Percentiles rank a stretch among this genome's conserved stretches.
Evolutionary conservation across 2,888 invertebrate genomes (phyloP).

Genomic region (Carcina quercana): DNA sequence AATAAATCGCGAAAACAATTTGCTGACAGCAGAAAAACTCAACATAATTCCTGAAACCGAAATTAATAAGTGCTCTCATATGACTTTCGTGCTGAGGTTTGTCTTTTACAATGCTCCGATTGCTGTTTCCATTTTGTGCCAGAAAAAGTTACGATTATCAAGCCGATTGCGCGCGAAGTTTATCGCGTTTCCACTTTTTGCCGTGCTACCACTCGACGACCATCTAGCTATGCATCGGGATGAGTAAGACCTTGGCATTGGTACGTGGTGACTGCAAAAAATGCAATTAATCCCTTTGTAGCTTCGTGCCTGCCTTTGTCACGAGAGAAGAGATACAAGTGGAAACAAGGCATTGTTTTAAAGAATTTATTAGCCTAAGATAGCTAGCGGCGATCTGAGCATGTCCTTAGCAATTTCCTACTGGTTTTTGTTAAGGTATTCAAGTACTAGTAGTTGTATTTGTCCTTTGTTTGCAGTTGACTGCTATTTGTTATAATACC

Average conservation of each 20-base stretch:
- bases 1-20: conserved; percentile 63
- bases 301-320: conserved; percentile 61
- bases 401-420: conserved; percentile 29
- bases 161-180: conserved; percentile 32
- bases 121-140: conserved; percentile 22
- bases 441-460: conserved; percentile 5
- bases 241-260: conserved; percentile 71
- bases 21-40: conserved; percentile 32
- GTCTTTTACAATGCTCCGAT: conserved; percentile 42
- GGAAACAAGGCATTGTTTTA: conserved; percentile 61
- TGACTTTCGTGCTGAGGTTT: too few species aligned
- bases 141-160: conserved; percentile 36
- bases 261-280: conserved; percentile 61
- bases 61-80: conserved; percentile 27
- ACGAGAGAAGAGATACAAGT: conserved; percentile 47
- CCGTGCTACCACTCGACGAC: too few species aligned
- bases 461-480: background rate
- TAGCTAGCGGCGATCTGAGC: conserved; percentile 28
- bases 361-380: conserved; percentile 48
- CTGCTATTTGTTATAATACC: background rate
- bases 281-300: conserved; percentile 57
- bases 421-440: conserved; percentile 22
- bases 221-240: conserved; percentile 61
- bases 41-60: conserved; percentile 25
- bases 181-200: conserved; percentile 46